Percentiles rank a stretch among this genome's conserved stretches.
phyloP scores from a whole-genome alignment of 2,113 vertebrate species.

The Dolichallabes microphthalmus region DNA sequence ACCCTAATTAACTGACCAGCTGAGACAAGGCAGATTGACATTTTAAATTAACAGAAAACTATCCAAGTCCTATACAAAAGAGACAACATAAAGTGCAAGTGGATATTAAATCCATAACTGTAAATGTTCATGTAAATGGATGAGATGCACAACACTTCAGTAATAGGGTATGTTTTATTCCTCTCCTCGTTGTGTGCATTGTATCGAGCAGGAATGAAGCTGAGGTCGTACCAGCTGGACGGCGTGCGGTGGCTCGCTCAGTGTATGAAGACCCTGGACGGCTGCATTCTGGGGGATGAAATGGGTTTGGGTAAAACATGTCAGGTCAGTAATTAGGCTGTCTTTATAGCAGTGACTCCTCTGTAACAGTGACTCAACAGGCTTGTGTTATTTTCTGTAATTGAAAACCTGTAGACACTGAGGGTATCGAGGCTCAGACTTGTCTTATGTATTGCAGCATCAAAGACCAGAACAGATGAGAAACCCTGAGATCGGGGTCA shows the following conservation, averaged over 20 bases:
- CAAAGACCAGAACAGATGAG: neutral
- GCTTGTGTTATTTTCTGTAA: neutral
- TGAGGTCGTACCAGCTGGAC: conserved; percentile 82
- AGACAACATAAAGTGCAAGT: no score
- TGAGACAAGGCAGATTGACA: no score
- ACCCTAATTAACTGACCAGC: no score
- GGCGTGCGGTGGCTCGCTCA: conserved; percentile 84
- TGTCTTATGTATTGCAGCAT: neutral
- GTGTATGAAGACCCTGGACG: conserved; percentile 74
- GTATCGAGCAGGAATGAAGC: conserved; percentile 71
- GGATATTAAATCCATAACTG: neutral
- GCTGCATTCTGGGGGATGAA: conserved; percentile 90
- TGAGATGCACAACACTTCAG: neutral
- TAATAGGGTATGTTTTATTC: neutral
- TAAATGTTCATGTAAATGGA: neutral
- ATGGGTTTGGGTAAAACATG: conserved; percentile 97
- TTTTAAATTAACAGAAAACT: no score
- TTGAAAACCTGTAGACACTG: neutral
- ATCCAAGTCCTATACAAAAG: no score
- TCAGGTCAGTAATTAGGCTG: conserved; percentile 73
- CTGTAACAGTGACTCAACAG: neutral
- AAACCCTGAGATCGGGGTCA: neutral
- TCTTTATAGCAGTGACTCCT: neutral
- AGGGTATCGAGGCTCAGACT: neutral
- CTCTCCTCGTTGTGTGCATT: neutral